These are phyloP conservation scores for Agelas oroides DNA, from an alignment of 37 sponge, comb jelly and placozoan species.

Conservation along the genomic window DNA sequence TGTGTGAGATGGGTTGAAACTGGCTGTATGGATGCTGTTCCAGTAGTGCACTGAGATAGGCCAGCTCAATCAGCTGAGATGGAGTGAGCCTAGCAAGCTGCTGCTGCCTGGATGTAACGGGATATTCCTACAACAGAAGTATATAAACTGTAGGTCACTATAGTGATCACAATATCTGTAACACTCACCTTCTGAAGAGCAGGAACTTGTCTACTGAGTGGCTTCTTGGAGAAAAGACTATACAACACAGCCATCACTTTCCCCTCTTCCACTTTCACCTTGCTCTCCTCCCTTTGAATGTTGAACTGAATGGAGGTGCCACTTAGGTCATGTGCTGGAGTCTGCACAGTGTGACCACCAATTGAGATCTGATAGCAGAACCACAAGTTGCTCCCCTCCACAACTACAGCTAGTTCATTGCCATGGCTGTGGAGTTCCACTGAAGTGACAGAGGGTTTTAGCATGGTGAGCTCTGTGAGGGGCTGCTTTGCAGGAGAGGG, in stretches of 20 bases:
- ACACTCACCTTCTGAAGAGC: constrained; percentile 13
- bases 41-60: constrained; percentile 52
- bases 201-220: background rate
- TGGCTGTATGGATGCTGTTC: constrained; percentile 18
- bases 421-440: constrained; percentile 28
- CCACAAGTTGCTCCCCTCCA: constrained; percentile 23
- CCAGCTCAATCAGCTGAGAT: constrained; percentile 37
- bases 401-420: constrained; percentile 25
- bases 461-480: background rate
- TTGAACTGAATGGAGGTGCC: constrained; percentile 38
- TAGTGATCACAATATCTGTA: too few relatives aligned
- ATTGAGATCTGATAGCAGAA: constrained; percentile 19
- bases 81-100: constrained; percentile 59
- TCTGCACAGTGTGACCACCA: constrained; percentile 1
- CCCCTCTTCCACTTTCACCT: background rate
- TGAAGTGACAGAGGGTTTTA: background rate
- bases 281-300: constrained; percentile 4
- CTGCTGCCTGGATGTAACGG: constrained; percentile 19
- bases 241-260: background rate
- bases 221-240: constrained; percentile 2
- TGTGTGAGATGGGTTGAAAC: background rate
- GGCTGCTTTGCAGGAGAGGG: background rate
- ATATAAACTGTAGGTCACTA: too few relatives aligned
- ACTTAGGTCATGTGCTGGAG: constrained; percentile 11
- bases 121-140: background rate